Conservation (phyloP, 2,888 invertebrate genomes). For the Andrena hattorfiana region DNA sequence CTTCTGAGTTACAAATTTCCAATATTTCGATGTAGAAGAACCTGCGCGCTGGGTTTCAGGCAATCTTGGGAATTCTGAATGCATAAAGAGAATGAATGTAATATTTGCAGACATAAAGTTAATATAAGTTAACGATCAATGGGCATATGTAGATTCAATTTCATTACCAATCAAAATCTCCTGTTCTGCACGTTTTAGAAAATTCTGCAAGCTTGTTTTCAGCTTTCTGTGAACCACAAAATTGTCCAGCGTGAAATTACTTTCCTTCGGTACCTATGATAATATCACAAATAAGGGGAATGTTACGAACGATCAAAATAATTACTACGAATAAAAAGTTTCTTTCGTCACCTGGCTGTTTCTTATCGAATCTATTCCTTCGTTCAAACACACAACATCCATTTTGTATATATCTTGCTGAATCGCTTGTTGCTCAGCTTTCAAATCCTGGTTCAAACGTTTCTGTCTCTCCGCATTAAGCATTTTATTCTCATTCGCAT, state of each 20-base stretch:
- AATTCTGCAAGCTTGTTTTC: conserved; percentile 70
- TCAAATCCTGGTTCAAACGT: conserved; percentile 33
- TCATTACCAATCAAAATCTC: conserved; percentile 49
- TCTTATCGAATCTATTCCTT: conserved; percentile 39
- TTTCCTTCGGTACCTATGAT: conserved; percentile 23
- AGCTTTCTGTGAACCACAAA: conserved; percentile 66
- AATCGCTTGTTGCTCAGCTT: conserved; percentile 67
- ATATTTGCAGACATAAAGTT: conserved; percentile 27
- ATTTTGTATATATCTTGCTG: conserved; percentile 75
- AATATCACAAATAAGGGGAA: conserved; percentile 4
- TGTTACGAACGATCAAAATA: neutral
- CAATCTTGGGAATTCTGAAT: conserved; percentile 59
- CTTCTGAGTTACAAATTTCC: conserved; percentile 40
- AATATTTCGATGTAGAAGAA: conserved; percentile 19
- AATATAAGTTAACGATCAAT: conserved; percentile 13
- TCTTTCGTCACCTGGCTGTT: conserved; percentile 26
- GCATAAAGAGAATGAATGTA: conserved; percentile 13
- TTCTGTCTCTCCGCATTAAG: conserved; percentile 12
- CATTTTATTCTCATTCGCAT: conserved; percentile 22
- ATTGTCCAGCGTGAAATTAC: conserved; percentile 43
- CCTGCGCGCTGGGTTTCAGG: conserved; percentile 50
- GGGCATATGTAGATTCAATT: conserved; percentile 5
- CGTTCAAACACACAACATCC: conserved; percentile 70
- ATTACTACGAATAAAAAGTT: conserved; percentile 20
- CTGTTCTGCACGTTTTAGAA: conserved; percentile 70